phyloP scores from a whole-genome alignment of 37 sponge, comb jelly and placozoan genomes.

The Beroe ovata region DNA sequence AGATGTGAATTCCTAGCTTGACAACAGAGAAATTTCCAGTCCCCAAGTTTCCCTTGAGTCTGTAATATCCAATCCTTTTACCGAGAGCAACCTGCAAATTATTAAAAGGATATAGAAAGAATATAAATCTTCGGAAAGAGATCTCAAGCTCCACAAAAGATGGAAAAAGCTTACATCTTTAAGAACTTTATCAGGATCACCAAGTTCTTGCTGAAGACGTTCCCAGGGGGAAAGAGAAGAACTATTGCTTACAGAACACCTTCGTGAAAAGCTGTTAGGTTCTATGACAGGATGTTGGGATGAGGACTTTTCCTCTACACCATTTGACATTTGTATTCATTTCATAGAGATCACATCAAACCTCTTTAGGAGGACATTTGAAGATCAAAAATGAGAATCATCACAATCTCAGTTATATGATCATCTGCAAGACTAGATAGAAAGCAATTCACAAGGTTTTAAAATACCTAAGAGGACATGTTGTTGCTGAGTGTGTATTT shows the following conservation, averaged over 20 bases:
- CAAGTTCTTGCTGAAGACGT: conserved; percentile 24
- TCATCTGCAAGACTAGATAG: too few relatives aligned
- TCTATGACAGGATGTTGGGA: neutral
- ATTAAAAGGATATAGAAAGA: neutral
- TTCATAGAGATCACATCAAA: neutral
- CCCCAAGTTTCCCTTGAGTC: conserved; percentile 75
- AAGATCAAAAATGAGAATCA: neutral
- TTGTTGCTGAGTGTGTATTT: too few relatives aligned
- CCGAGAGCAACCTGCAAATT: conserved; percentile 75
- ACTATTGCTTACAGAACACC: neutral
- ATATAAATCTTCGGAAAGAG: too few relatives aligned
- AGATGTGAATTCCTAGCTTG: conserved; percentile 79
- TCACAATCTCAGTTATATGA: too few relatives aligned
- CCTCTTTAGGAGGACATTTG: neutral
- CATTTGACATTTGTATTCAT: neutral
- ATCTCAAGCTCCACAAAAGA: too few relatives aligned
- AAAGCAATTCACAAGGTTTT: too few relatives aligned
- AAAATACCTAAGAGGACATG: too few relatives aligned
- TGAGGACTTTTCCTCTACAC: neutral
- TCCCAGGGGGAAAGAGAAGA: conserved; percentile 31
- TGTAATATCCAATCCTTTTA: conserved; percentile 78
- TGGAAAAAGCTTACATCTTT: conserved; percentile 50
- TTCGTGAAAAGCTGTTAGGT: neutral
- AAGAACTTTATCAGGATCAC: conserved; percentile 38
- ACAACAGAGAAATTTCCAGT: conserved; percentile 83